Percentiles rank a stretch among this genome's conserved stretches.
phyloP scores from a whole-genome alignment of 2,797 vertebrate species.

The Sebastes glaucus region DNA sequence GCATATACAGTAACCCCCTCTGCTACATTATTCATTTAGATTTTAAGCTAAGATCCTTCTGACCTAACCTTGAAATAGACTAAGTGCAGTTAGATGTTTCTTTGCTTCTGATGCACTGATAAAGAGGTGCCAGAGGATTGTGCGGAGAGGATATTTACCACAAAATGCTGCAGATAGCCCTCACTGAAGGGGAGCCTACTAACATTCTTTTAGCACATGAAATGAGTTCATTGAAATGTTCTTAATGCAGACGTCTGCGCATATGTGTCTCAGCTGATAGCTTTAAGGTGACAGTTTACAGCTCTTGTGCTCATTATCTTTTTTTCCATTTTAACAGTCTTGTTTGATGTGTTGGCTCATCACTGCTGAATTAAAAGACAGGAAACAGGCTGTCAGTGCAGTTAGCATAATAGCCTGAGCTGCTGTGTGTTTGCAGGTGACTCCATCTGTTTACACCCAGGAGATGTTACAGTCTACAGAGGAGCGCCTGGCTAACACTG shows the following conservation, averaged over 20 bases:
- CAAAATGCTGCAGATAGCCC: constrained; percentile 7
- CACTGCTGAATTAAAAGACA: constrained; percentile 3
- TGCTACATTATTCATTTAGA: constrained; percentile 56
- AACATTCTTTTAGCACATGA: not conserved
- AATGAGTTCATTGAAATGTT: not conserved
- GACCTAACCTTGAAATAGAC: constrained; percentile 35
- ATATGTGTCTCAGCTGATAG: constrained; percentile 1
- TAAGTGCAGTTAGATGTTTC: constrained; percentile 60
- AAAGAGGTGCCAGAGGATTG: constrained; percentile 26
- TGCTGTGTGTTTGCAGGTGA: constrained; percentile 81
- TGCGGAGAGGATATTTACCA: constrained; percentile 10
- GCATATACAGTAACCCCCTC: constrained; percentile 26
- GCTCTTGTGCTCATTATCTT: constrained; percentile 18
- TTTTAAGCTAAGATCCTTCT: constrained; percentile 48
- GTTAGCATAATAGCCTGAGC: not conserved
- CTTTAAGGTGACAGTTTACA: not conserved
- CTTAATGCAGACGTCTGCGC: not conserved
- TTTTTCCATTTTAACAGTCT: not conserved
- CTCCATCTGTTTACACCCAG: constrained; percentile 86
- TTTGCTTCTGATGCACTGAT: constrained; percentile 17
- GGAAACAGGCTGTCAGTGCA: not conserved
- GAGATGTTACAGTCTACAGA: constrained; percentile 87
- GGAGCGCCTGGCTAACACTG: constrained; percentile 80
- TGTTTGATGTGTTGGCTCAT: constrained; percentile 5
- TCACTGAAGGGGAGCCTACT: not conserved